Conservation (phyloP, 2,888 invertebrate genomes). For the Chesias legatella region DNA sequence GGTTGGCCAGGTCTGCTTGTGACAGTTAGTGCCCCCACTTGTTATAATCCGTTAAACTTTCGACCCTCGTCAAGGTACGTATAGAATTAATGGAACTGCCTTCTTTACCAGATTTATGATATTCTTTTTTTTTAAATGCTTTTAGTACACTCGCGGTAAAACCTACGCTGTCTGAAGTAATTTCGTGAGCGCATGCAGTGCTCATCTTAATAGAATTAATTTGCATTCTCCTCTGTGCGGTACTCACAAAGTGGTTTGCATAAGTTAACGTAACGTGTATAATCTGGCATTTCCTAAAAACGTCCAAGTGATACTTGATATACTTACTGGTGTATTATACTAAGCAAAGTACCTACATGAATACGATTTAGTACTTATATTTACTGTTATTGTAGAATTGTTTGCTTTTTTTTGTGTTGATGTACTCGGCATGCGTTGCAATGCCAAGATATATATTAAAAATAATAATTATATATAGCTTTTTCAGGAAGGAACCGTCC, state of each 20-base stretch:
- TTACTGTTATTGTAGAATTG: too few species aligned
- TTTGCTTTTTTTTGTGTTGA: too few species aligned
- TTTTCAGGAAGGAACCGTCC: too few species aligned
- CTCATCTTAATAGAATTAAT: constrained; percentile 66
- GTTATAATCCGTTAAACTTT: constrained; percentile 78
- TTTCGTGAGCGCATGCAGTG: constrained; percentile 57
- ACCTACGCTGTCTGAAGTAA: constrained; percentile 43
- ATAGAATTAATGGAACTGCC: constrained; percentile 70
- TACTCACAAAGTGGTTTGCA: constrained; percentile 61
- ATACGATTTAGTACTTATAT: too few species aligned
- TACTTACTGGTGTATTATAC: too few species aligned
- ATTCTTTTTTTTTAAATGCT: constrained; percentile 40
- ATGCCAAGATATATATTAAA: too few species aligned
- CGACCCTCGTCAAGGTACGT: constrained; percentile 77
- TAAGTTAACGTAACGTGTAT: constrained; percentile 27
- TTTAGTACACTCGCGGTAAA: constrained; percentile 35
- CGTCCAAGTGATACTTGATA: background rate
- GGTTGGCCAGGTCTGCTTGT: constrained; percentile 72
- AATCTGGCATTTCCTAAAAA: background rate
- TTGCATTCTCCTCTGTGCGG: constrained; percentile 60
- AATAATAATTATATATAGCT: too few species aligned
- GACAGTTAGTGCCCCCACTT: constrained; percentile 79
- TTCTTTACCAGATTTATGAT: constrained; percentile 61
- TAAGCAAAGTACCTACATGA: too few species aligned
- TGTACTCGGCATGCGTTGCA: too few species aligned